Conservation (phyloP, 2,888 invertebrate species). For the Melanophora roralis region DNA sequence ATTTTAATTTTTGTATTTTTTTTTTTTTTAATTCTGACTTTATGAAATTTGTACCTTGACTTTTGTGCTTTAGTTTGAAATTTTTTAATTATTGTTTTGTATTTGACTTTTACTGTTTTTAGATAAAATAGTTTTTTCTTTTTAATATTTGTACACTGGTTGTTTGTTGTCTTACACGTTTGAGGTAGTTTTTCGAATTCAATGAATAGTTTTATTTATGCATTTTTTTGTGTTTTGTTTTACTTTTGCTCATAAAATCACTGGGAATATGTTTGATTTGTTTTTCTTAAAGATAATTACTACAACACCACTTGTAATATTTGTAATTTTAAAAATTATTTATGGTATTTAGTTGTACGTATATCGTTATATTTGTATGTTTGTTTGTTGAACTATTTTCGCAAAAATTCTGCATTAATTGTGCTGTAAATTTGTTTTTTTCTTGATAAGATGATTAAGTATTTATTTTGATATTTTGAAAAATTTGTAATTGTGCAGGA, state of each 20-base stretch:
- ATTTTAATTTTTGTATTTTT: conserved; percentile 60
- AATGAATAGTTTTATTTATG: conserved; percentile 57
- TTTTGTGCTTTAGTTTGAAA: conserved; percentile 64
- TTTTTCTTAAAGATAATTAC: conserved; percentile 26
- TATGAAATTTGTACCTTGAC: conserved; percentile 60
- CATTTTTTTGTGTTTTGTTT: conserved; percentile 43
- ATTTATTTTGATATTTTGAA: conserved; percentile 63
- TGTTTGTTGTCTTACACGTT: conserved; percentile 61
- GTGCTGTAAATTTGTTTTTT: conserved; percentile 60
- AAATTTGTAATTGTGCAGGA: conserved; percentile 68
- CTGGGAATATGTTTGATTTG: conserved; percentile 25
- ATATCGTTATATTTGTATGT: conserved; percentile 47
- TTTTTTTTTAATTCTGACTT: conserved; percentile 44
- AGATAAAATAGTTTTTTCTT: conserved; percentile 54
- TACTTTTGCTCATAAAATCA: conserved; percentile 36
- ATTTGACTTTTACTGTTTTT: conserved; percentile 39
- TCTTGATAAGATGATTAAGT: conserved; percentile 51
- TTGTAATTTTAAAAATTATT: conserved; percentile 26
- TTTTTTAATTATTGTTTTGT: background rate
- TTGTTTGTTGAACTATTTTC: conserved; percentile 44
- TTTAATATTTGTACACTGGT: conserved; percentile 66
- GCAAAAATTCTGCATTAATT: conserved; percentile 40
- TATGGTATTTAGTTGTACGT: conserved; percentile 36
- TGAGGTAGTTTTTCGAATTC: conserved; percentile 66
- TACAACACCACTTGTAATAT: conserved; percentile 20